phyloP scores from a whole-genome alignment of 2,888 invertebrate species.

The Stenurella melanura region DNA sequence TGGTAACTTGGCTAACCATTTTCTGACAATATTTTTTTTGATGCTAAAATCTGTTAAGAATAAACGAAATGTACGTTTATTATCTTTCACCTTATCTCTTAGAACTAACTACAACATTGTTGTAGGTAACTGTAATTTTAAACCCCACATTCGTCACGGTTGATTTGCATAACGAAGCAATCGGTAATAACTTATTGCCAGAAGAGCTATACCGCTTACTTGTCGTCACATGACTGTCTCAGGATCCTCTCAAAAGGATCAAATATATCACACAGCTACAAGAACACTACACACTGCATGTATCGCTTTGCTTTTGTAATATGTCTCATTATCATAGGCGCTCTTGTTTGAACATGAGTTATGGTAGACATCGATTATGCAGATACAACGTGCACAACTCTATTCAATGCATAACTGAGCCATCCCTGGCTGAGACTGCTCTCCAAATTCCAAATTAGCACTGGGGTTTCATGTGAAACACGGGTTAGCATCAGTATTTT shows the following conservation, averaged over 20 bases:
- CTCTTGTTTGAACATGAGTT: conserved; percentile 37
- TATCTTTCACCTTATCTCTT: neutral
- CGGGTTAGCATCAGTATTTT: neutral
- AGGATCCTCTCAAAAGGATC: conserved; percentile 39
- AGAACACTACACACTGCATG: conserved; percentile 33
- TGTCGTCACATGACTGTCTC: conserved; percentile 35
- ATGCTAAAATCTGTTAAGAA: no score
- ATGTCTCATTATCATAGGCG: conserved; percentile 41
- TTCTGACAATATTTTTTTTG: no score
- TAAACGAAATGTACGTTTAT: no score
- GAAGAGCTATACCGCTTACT: conserved; percentile 26
- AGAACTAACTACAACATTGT: neutral
- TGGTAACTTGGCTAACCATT: no score
- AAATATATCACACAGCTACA: conserved; percentile 43
- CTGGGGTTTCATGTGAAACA: neutral
- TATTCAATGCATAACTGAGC: conserved; percentile 23
- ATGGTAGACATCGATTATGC: conserved; percentile 39
- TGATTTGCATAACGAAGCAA: conserved; percentile 36
- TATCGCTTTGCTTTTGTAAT: conserved; percentile 42
- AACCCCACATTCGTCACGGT: neutral
- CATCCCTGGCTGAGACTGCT: conserved; percentile 18
- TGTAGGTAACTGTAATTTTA: conserved; percentile 21
- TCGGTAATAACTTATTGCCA: conserved; percentile 29
- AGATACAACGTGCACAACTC: conserved; percentile 34
- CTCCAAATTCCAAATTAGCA: conserved; percentile 19